Conservation (phyloP, 2,797 vertebrate species). For the Poliocrania exsul region DNA sequence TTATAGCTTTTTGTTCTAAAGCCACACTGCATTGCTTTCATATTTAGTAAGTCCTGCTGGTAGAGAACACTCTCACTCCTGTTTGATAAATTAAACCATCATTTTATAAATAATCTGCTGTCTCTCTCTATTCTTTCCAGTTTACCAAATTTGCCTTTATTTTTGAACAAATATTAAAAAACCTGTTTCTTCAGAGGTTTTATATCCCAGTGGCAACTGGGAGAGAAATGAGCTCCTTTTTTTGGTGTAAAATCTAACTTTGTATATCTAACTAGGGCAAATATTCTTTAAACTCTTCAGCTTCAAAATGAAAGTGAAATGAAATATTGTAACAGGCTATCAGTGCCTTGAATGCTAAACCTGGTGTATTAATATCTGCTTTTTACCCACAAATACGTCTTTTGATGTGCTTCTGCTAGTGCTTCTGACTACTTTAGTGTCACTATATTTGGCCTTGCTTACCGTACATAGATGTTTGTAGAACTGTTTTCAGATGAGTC, state of each 20-base stretch:
- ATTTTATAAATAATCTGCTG: not conserved
- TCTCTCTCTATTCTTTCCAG: not conserved
- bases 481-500: not conserved
- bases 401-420: not conserved
- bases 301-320: not conserved
- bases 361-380: not conserved
- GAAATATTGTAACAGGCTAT: not conserved
- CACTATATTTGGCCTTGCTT: not conserved
- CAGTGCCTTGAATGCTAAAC: not conserved
- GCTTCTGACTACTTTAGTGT: not conserved
- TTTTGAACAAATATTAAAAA: not conserved
- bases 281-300: not conserved
- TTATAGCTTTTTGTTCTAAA: not conserved
- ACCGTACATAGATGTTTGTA: not conserved
- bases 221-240: not conserved
- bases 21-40: not conserved
- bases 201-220: not conserved
- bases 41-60: not conserved
- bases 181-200: not conserved
- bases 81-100: not conserved
- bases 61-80: not conserved
- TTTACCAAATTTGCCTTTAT: not conserved
- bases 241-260: not conserved
- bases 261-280: not conserved
- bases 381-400: not conserved